A percentile compares a stretch with the other conserved stretches of the same genome.
These are phyloP conservation scores for Moxostoma hubbsi DNA, from an alignment of 2,797 vertebrate genomes.

Conservation along the genomic window DNA sequence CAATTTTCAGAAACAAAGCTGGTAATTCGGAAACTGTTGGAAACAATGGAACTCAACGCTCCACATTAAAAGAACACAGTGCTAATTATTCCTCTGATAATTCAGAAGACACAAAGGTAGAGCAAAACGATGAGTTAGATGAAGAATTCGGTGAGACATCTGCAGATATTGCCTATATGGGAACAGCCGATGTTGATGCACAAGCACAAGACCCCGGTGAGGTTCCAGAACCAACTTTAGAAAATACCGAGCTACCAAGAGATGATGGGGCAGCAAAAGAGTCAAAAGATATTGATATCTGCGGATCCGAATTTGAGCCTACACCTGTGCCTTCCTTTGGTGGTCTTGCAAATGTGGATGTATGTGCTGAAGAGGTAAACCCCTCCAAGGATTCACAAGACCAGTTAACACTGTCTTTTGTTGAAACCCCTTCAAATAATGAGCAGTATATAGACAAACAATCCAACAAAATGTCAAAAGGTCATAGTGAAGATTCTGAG, in stretches of 20 bases:
- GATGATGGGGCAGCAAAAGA: slow-evolving; percentile 46
- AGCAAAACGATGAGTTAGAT: slow-evolving; percentile 26
- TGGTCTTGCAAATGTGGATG: slow-evolving; percentile 59
- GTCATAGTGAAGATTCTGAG: slow-evolving; percentile 48
- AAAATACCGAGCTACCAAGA: slow-evolving; percentile 43
- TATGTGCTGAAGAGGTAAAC: slow-evolving; percentile 65
- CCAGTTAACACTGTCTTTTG: slow-evolving; percentile 42
- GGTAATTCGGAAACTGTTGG: slow-evolving; percentile 38
- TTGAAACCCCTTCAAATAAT: slow-evolving; percentile 42
- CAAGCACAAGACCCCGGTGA: slow-evolving; percentile 47
- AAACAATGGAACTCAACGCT: slow-evolving; percentile 59
- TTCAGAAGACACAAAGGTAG: slow-evolving; percentile 1
- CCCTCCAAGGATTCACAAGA: neutral
- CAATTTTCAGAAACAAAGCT: slow-evolving; percentile 68
- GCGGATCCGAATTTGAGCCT: slow-evolving; percentile 52
- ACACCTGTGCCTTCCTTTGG: slow-evolving; percentile 42
- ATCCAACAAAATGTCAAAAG: slow-evolving; percentile 22
- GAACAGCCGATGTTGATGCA: slow-evolving; percentile 41
- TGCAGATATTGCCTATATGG: slow-evolving; percentile 43
- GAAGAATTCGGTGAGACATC: slow-evolving; percentile 46
- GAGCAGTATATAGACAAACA: slow-evolving; percentile 32
- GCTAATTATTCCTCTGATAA: slow-evolving; percentile 49
- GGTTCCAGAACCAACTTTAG: slow-evolving; percentile 43
- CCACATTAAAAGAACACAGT: slow-evolving; percentile 44
- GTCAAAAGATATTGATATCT: slow-evolving; percentile 43